These are phyloP conservation scores for Digitonthophagus gazella DNA, from an alignment of 2,888 invertebrate species.

Conservation along the genomic window DNA sequence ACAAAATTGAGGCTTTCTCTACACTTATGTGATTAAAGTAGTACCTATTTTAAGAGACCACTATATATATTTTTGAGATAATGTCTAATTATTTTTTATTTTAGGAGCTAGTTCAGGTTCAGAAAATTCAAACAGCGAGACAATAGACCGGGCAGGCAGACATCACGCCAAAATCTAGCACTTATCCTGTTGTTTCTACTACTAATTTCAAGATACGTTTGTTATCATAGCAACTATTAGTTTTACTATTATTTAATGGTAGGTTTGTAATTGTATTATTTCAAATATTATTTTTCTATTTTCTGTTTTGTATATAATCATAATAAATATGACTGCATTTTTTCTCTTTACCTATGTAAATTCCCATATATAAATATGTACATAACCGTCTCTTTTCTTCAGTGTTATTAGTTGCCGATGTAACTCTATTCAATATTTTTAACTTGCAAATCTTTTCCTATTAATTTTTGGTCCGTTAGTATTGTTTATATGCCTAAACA, in stretches of 20 bases:
- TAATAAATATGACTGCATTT: neutral
- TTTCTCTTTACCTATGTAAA: slow-evolving; percentile 1
- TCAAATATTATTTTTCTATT: slow-evolving; percentile 5
- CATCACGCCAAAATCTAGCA: slow-evolving; percentile 44
- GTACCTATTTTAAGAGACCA: neutral
- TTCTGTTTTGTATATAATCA: slow-evolving; percentile 8
- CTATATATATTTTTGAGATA: neutral
- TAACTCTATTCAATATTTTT: neutral
- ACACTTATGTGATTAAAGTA: too few species aligned
- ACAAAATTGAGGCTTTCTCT: too few species aligned
- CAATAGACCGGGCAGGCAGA: slow-evolving; percentile 49
- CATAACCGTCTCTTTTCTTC: neutral
- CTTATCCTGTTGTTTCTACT: slow-evolving; percentile 36
- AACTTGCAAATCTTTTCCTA: neutral
- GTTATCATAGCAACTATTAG: neutral
- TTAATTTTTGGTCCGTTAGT: slow-evolving; percentile 10
- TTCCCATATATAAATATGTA: slow-evolving; percentile 11
- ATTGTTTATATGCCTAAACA: slow-evolving; percentile 8
- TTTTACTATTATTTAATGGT: slow-evolving; percentile 6
- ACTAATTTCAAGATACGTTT: slow-evolving; percentile 22
- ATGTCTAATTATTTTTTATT: slow-evolving; percentile 28
- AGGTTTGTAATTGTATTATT: slow-evolving; percentile 3
- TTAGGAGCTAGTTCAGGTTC: slow-evolving; percentile 60
- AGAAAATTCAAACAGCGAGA: slow-evolving; percentile 59
- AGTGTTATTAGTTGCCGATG: neutral